These are phyloP conservation scores for Catocala fraxini DNA, from an alignment of 2,888 invertebrate genomes.

Conservation along the genomic window DNA sequence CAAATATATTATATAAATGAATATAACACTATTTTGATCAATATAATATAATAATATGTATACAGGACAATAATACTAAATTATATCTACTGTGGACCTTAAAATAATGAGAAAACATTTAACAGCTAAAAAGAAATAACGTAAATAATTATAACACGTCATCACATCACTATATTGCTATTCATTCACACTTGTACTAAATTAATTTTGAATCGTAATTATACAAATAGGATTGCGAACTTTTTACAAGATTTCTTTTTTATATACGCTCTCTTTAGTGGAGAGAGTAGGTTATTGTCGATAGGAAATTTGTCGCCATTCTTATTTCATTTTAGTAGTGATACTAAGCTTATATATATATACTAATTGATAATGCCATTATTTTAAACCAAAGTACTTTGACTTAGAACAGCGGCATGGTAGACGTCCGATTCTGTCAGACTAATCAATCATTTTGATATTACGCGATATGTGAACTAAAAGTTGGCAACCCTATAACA, in stretches of 20 bases:
- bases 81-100: conserved; percentile 61
- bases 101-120: conserved; percentile 56
- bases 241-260: not conserved
- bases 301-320: too few species aligned
- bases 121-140: conserved; percentile 37
- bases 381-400: too few species aligned
- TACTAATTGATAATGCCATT: too few species aligned
- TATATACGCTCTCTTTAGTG: too few species aligned
- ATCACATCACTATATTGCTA: conserved; percentile 43
- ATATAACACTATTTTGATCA: conserved; percentile 34
- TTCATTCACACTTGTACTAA: conserved; percentile 39
- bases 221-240: conserved; percentile 13
- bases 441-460: too few species aligned
- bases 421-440: too few species aligned
- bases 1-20: conserved; percentile 11
- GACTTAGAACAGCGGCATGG: too few species aligned
- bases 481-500: conserved; percentile 9
- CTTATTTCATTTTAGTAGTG: too few species aligned
- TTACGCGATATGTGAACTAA: not conserved
- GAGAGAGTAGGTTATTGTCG: too few species aligned
- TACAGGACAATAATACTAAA: conserved; percentile 57
- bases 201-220: conserved; percentile 31
- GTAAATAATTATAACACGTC: conserved; percentile 27
- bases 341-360: too few species aligned
- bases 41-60: conserved; percentile 30